Evolutionary conservation across 2,113 vertebrate genomes (phyloP), one percentile per base, ranked within the genome.

Genomic region (Raja brachyura): DNA sequence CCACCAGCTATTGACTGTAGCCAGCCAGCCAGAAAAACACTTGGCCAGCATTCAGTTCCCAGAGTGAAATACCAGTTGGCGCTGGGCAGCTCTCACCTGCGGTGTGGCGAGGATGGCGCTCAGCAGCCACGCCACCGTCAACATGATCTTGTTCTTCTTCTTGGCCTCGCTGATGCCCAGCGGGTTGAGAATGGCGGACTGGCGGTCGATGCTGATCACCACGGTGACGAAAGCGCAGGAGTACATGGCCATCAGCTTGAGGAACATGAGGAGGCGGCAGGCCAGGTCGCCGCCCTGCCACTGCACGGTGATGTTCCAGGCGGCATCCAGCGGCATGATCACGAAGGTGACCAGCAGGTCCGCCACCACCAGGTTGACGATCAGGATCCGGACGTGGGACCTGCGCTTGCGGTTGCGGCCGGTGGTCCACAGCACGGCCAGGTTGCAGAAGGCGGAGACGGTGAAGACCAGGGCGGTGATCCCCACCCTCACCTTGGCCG

Each of bases 261-360:
- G 94, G 94, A 97, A 98, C 98, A 98, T 98, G 54, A 98, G 96
- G 68, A 97, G 93, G 81, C 97, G 95, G 94, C 98, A 98, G 94
- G 96, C 96, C 93, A 95, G 90, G 88, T 98, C 97, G 0, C 97
- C 97, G 0, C 96, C 98, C 94, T 95, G 94, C 97, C 97, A 98
- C 96, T 98, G 97, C 94, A 98, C 96, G 0, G 97, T 98, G 94
- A 98, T 96, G 94, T 98, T 98, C 97, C 97, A 98, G 94, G 94
- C 93, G 0, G 97, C 97, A 0, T 98, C 98, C 94, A 98, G 95
- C 0, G 98, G 97, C 98, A 98, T 98, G 93, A 97, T 97, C 5
- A 96, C 95, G 94, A 97, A 96, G 0, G 97, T 97, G 79, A 98
- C 95, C 94, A 98, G 95, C 93, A 98, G 96, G 95, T 98, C 97